Conservation (phyloP, 1,140 invertebrate species). For the Platyura marginata region DNA sequence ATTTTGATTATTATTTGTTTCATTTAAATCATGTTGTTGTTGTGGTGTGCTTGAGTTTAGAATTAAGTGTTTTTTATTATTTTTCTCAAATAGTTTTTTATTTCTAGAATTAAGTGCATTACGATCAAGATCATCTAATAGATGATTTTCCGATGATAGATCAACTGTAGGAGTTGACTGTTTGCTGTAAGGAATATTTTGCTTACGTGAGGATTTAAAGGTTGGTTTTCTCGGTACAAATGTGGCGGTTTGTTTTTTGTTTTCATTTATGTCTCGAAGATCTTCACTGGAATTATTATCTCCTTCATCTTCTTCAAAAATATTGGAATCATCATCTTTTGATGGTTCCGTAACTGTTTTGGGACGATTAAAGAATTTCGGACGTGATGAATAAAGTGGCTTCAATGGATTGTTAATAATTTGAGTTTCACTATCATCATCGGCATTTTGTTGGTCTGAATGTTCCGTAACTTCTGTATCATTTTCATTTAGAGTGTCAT, state of each 20-base stretch:
- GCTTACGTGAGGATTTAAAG: background rate
- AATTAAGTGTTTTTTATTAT: conserved; percentile 21
- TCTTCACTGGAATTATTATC: background rate
- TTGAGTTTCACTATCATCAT: too few species aligned
- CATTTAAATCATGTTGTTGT: conserved; percentile 3
- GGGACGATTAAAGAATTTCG: background rate
- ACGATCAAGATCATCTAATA: conserved; percentile 24
- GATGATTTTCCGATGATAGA: conserved; percentile 10
- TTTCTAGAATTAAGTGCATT: conserved; percentile 28
- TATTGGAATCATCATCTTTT: background rate
- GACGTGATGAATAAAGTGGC: too few species aligned
- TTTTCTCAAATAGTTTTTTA: conserved; percentile 29
- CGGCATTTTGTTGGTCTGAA: too few species aligned
- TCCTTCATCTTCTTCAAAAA: background rate
- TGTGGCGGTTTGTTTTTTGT: too few species aligned
- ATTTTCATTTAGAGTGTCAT: too few species aligned
- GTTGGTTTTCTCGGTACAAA: conserved; percentile 1
- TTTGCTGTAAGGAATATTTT: conserved; percentile 7
- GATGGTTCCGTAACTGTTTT: background rate
- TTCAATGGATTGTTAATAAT: too few species aligned
- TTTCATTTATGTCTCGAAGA: background rate
- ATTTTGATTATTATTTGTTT: background rate
- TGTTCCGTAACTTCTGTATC: too few species aligned
- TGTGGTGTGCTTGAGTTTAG: conserved; percentile 10
- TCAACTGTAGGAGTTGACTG: conserved; percentile 2